Percentiles rank a stretch among this genome's conserved stretches.
These are phyloP conservation scores for Thunnus thynnus DNA, from an alignment of 2,113 vertebrate species.

Conservation along the genomic window DNA sequence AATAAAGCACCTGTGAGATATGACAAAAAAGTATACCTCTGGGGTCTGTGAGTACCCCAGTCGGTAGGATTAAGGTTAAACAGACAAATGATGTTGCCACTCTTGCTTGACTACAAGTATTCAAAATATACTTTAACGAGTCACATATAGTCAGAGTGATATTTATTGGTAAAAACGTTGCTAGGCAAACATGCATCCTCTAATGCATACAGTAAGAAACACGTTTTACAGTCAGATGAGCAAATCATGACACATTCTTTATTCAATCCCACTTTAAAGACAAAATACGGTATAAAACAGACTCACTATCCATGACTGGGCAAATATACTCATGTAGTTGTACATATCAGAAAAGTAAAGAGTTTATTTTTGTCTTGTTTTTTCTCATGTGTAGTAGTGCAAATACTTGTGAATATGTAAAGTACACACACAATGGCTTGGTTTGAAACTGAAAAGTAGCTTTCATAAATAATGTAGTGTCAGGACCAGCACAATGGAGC, in stretches of 20 bases:
- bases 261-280: constrained; percentile 22
- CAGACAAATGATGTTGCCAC: not conserved
- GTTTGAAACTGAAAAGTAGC: not conserved
- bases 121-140: too few species aligned
- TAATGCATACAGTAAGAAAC: too few species aligned
- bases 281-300: constrained; percentile 46
- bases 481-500: not conserved
- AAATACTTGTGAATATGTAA: constrained; percentile 14
- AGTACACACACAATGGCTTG: not conserved
- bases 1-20: too few species aligned
- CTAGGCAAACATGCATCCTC: too few species aligned
- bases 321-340: constrained; percentile 5
- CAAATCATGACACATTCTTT: constrained; percentile 24
- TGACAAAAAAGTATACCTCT: too few species aligned
- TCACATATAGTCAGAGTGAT: too few species aligned
- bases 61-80: too few species aligned
- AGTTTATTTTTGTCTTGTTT: not conserved
- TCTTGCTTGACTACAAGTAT: too few species aligned
- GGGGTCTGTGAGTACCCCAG: too few species aligned
- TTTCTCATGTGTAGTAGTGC: not conserved
- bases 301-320: not conserved
- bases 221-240: not conserved
- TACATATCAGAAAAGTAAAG: not conserved
- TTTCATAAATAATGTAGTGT: not conserved
- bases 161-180: too few species aligned